Evolutionary conservation across 2,113 vertebrate genomes (phyloP), one percentile per base, ranked within the genome.

Genomic region (Cochlearius cochlearius): DNA sequence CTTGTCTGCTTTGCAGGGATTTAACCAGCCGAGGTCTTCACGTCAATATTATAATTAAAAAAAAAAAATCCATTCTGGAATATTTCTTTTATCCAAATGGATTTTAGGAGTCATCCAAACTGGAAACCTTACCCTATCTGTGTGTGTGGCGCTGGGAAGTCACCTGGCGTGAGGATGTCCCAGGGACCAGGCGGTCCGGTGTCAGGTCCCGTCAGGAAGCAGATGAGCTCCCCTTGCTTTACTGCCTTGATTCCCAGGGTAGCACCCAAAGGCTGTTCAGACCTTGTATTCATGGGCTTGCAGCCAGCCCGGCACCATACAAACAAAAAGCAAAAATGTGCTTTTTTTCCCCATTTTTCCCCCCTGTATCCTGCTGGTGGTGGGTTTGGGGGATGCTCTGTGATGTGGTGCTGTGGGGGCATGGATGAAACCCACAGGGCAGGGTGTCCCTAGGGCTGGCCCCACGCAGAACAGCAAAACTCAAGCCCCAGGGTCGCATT

Each of bases 261-360:
- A 55, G 18, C 2, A 17, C 41, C 21, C n/a, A 16, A 15, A 9
- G 50, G 55, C 60, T 60, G 21, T 12, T 93, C 71, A 3, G 1
- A 55, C 8, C 22, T 13, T 38, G 29, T 59, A 5, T 9, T 41
- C 2, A 3, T 21, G 63, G 43, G 14, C n/a, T 88, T 74, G 34
- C 47, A 78, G 68, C 17, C 74, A 72, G 53, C 55, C 55, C 3
- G 15, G 2, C 16, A 19, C 5, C 32, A 7, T 7, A 11, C 1
- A 60, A 86, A 52, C 2, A 43, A 29, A 25, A 53, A 17, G 23
- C 34, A 59, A 55, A 86, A 68, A 53, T 3, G 9, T 27, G 38
- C 2, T 6, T 18, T 78, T 41, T 25, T 20, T 4, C 3, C 3
- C 3, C 2, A 1, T 26, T 3, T 49, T 10, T 0, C 0, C 10